Evolutionary conservation across 1,140 invertebrate genomes (phyloP).

Genomic region (Ostrea edulis): DNA sequence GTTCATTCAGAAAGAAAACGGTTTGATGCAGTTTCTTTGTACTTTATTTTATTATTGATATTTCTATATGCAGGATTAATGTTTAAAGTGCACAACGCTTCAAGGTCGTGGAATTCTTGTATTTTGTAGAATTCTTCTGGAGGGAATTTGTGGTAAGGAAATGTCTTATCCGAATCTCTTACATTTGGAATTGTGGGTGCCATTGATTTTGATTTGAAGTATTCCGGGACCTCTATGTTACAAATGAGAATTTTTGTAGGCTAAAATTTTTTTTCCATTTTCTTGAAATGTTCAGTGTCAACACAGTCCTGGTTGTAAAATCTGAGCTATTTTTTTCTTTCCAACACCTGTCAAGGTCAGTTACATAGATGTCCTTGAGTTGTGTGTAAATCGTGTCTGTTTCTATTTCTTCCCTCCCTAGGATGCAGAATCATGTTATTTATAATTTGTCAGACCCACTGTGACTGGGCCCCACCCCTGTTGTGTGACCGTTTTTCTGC

Average conservation of each 20-base stretch:
- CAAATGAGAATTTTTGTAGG: too few relatives aligned
- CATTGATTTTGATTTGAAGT: too few relatives aligned
- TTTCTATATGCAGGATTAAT: not conserved
- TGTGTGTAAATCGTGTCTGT: not conserved
- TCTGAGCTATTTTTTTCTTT: not conserved
- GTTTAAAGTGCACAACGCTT: too few relatives aligned
- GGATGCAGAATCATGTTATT: not conserved
- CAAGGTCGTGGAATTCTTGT: not conserved
- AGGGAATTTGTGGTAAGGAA: too few relatives aligned
- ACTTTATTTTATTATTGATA: slow-evolving; percentile 1
- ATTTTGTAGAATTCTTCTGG: not conserved
- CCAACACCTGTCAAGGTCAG: not conserved
- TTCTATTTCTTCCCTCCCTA: not conserved
- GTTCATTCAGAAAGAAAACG: not conserved
- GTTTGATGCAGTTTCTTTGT: not conserved
- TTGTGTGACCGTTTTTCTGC: not conserved
- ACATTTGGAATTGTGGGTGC: too few relatives aligned
- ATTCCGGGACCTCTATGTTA: too few relatives aligned
- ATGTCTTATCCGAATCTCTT: too few relatives aligned
- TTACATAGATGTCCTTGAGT: not conserved
- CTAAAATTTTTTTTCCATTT: too few relatives aligned
- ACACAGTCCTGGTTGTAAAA: not conserved
- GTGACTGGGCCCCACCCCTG: not conserved
- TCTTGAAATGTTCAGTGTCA: too few relatives aligned
- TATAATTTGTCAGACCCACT: not conserved